phyloP scores from a whole-genome alignment of 2,113 vertebrate species.

The Lepisosteus oculatus region DNA sequence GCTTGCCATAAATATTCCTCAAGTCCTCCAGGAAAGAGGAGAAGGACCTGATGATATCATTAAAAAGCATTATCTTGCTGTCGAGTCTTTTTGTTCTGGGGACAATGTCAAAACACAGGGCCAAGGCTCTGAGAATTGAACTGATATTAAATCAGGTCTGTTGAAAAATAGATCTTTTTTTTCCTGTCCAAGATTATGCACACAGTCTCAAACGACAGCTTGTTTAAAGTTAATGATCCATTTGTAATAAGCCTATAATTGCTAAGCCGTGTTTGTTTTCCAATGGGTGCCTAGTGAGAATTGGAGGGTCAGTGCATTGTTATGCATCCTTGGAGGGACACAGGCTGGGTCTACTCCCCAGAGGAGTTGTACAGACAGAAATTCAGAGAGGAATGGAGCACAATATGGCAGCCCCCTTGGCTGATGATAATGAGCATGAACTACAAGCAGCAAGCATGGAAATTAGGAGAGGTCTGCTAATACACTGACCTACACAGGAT shows the following conservation, averaged over 20 bases:
- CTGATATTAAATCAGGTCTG: too few relatives aligned
- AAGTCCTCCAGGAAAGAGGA: too few relatives aligned
- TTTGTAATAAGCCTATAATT: conserved; percentile 59
- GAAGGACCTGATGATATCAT: too few relatives aligned
- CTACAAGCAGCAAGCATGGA: conserved; percentile 15
- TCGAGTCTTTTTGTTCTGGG: too few relatives aligned
- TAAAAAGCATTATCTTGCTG: too few relatives aligned
- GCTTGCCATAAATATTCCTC: too few relatives aligned
- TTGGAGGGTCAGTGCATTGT: conserved; percentile 52
- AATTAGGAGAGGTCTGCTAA: conserved; percentile 23
- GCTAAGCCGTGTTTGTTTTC: conserved; percentile 49
- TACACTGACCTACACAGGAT: conserved; percentile 9
- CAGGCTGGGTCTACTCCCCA: not conserved
- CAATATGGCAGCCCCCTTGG: conserved; percentile 1
- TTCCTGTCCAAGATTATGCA: not conserved
- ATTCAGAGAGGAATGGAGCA: not conserved
- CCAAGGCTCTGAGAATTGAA: too few relatives aligned
- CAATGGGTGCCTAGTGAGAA: conserved; percentile 38
- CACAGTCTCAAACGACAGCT: conserved; percentile 28
- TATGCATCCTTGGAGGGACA: conserved; percentile 26
- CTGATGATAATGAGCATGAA: conserved; percentile 30
- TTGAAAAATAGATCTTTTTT: not conserved
- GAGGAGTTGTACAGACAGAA: not conserved
- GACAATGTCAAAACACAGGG: too few relatives aligned
- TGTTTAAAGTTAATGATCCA: conserved; percentile 58